Base-by-base conservation (phyloP, 2,888 invertebrate species). In the Bembecia ichneumoniformis region DNA sequence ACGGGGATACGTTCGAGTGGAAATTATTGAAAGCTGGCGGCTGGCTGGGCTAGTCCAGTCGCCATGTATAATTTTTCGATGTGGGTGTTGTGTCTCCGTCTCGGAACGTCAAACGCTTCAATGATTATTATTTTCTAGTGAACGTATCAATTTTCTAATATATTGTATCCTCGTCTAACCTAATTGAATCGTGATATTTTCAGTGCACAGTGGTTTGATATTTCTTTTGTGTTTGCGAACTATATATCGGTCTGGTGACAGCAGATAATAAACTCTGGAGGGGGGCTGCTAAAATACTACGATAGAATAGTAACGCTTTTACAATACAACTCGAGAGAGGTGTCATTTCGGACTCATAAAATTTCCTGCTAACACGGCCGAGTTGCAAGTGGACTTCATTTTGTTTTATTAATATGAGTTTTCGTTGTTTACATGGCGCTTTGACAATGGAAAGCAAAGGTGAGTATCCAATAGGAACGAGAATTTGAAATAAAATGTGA, bases 231-330 rank as follows among this genome's bases (percentile, higher is more conserved):
- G 74, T 64, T 74, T 54, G 74, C 70, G 71, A 71, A 68, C 68
- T 64, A 74, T 76, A 28, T 28, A 17, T 64, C 66, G 52, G 71
- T 76, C 72, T 73, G 71, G 75, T 78, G 77, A 81, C 71, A 71
- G 75, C 74, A 68, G 74, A 78, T 80, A 77, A 76, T 81, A 76
- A 74, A 74, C 49, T 48, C 61, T 77, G 84, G 84, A 77, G 86
- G 87, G 87, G 87, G 80, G 83, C 80, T 80, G 77, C 77, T 81
- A 77, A 82, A 87, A 87, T 87, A 88, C 87, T 88, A 87, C 87
- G 80, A 73, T 72, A 82, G 77, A 79, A 84, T 87, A 86, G 86
- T 84, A 87, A 78, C 81, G 78, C 83, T 87, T n/a, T 84, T 87
- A 87, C 87, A 77, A 87, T 88, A 87, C 87, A 77, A 87, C 82